These are phyloP conservation scores for Cerastoderma edule DNA, from an alignment of 2,888 invertebrate genomes.

Conservation along the genomic window DNA sequence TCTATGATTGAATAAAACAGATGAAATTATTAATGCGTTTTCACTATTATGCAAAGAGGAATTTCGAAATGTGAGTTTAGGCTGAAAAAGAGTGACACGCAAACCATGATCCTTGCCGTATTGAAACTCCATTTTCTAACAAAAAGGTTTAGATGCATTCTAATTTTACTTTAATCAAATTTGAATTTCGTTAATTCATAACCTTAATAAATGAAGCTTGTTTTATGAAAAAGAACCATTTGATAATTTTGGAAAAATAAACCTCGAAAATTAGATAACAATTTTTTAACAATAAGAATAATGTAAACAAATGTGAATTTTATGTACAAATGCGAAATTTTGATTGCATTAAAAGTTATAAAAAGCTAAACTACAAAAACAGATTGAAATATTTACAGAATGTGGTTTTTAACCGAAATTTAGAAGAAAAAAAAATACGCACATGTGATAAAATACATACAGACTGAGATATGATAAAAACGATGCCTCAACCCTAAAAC, in stretches of 20 bases:
- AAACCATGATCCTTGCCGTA: no score
- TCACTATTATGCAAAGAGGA: no score
- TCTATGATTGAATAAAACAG: no score
- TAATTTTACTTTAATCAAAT: neutral
- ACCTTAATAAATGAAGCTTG: neutral
- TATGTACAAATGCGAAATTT: neutral
- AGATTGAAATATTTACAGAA: neutral
- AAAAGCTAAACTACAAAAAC: constrained; percentile 1
- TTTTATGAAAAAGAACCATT: neutral
- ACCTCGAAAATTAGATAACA: neutral
- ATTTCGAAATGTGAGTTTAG: no score
- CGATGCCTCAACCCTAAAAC: neutral
- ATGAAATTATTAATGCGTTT: no score
- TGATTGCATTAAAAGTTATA: constrained; percentile 7
- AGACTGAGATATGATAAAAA: neutral
- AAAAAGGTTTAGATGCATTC: neutral
- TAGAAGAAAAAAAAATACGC: no score
- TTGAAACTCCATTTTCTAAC: no score
- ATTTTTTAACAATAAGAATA: neutral
- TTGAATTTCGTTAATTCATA: neutral
- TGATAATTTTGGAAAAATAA: neutral
- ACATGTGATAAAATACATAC: neutral
- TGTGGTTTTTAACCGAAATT: constrained; percentile 9
- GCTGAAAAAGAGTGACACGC: no score
- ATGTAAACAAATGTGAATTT: neutral